phyloP scores from a whole-genome alignment of 2,888 invertebrate genomes.

The Drosophila longiperda region DNA sequence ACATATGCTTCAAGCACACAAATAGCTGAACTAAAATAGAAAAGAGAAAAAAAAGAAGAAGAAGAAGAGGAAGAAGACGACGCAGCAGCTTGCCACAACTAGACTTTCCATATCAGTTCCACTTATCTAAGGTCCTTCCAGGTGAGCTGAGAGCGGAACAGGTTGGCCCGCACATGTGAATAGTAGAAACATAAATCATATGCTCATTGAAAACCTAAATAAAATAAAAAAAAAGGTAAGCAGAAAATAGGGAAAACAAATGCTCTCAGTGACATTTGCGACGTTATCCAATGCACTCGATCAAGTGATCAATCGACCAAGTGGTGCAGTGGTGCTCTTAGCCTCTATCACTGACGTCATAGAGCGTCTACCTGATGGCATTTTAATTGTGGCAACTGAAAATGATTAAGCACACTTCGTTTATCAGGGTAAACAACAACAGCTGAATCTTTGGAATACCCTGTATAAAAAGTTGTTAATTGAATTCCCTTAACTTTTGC shows the following conservation, averaged over 20 bases:
- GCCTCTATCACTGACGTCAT: constrained; percentile 41
- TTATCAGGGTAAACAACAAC: constrained; percentile 61
- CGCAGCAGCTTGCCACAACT: neutral
- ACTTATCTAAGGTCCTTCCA: constrained; percentile 28
- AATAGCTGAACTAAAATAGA: neutral
- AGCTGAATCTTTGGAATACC: neutral
- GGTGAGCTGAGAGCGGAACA: constrained; percentile 10
- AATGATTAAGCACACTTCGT: constrained; percentile 47
- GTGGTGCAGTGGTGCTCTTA: constrained; percentile 37
- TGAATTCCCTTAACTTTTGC: neutral
- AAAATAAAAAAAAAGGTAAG: neutral
- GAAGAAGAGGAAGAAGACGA: neutral
- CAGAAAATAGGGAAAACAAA: neutral
- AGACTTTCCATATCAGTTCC: constrained; percentile 19
- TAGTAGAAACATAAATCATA: constrained; percentile 50
- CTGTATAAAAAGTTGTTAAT: neutral
- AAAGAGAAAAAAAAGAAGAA: neutral
- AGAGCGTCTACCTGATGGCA: constrained; percentile 70
- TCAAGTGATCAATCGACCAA: constrained; percentile 44
- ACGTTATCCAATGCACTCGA: constrained; percentile 46
- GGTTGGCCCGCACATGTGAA: constrained; percentile 29
- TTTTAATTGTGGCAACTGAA: constrained; percentile 79
- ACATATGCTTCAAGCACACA: neutral
- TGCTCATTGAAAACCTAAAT: constrained; percentile 33
- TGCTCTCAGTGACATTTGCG: constrained; percentile 47